Conservation (phyloP, 2,113 vertebrate species). For the Condylura cristata region DNA sequence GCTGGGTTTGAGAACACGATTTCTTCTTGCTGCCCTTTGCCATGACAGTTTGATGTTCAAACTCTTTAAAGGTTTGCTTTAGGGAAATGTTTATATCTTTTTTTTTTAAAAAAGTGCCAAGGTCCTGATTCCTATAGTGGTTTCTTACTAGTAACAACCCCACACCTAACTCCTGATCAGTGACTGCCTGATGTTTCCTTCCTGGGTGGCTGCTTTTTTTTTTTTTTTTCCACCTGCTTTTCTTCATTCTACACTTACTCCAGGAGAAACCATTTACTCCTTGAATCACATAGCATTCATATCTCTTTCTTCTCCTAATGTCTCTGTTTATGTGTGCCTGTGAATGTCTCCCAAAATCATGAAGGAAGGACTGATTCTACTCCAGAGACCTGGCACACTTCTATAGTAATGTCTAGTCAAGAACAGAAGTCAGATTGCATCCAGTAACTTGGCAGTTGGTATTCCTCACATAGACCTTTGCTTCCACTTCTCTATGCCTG, state of each 20-base stretch:
- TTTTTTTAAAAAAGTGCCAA: neutral
- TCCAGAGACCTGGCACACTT: neutral
- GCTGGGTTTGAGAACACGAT: slow-evolving; percentile 19
- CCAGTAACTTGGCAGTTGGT: neutral
- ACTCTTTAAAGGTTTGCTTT: slow-evolving; percentile 58
- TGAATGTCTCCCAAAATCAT: neutral
- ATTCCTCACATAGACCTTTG: neutral
- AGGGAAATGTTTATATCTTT: slow-evolving; percentile 55
- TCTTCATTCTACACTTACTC: neutral
- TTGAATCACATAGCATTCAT: neutral
- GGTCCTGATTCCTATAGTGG: neutral
- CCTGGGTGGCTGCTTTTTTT: neutral
- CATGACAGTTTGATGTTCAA: slow-evolving; percentile 46
- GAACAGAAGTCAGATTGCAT: neutral
- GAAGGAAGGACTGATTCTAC: neutral
- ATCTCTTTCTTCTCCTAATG: neutral
- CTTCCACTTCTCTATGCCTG: neutral
- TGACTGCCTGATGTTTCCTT: neutral
- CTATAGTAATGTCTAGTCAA: neutral
- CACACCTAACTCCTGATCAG: neutral
- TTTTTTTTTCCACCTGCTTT: neutral
- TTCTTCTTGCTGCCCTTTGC: slow-evolving; percentile 52
- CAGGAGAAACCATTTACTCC: neutral
- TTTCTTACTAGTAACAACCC: neutral
- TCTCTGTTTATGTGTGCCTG: neutral